These are phyloP conservation scores for Meleagris gallopavo DNA, from an alignment of 2,113 vertebrate species.

Conservation along the genomic window DNA sequence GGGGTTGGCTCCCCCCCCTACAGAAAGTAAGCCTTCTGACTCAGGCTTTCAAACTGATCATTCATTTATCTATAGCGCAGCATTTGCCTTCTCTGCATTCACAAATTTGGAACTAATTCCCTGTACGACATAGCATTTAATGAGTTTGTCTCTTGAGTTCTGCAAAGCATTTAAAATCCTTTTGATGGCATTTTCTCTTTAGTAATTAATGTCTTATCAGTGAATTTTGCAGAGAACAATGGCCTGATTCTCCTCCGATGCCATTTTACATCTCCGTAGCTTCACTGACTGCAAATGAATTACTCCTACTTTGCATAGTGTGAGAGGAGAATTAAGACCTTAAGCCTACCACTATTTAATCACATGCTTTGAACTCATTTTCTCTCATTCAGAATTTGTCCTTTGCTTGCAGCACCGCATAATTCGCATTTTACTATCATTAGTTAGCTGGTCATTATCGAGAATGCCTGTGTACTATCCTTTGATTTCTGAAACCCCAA, in stretches of 20 bases:
- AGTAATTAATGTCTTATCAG: conserved; percentile 73
- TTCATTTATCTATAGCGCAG: conserved; percentile 32
- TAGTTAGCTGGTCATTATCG: neutral
- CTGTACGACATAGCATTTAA: conserved; percentile 52
- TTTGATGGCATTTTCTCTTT: conserved; percentile 64
- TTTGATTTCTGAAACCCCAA: neutral
- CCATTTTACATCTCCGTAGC: conserved; percentile 51
- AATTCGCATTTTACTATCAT: conserved; percentile 3
- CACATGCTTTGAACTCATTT: conserved; percentile 32
- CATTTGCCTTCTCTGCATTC: conserved; percentile 27
- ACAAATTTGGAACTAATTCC: conserved; percentile 61
- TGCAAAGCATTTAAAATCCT: conserved; percentile 68
- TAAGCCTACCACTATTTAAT: conserved; percentile 49
- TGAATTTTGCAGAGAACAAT: conserved; percentile 60
- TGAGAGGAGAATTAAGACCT: conserved; percentile 45
- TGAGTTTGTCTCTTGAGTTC: conserved; percentile 67
- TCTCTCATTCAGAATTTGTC: conserved; percentile 33
- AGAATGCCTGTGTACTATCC: neutral
- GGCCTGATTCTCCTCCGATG: conserved; percentile 52
- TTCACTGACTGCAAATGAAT: conserved; percentile 42
- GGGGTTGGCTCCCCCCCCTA: neutral
- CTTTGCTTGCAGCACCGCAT: neutral
- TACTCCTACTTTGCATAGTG: conserved; percentile 14
- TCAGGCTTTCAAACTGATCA: neutral
- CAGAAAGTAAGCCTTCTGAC: conserved; percentile 21